Evolutionary conservation across 2,113 vertebrate species (phyloP), one percentile per base, ranked within the genome.

Genomic region (Coptodon bakossiorum): DNA sequence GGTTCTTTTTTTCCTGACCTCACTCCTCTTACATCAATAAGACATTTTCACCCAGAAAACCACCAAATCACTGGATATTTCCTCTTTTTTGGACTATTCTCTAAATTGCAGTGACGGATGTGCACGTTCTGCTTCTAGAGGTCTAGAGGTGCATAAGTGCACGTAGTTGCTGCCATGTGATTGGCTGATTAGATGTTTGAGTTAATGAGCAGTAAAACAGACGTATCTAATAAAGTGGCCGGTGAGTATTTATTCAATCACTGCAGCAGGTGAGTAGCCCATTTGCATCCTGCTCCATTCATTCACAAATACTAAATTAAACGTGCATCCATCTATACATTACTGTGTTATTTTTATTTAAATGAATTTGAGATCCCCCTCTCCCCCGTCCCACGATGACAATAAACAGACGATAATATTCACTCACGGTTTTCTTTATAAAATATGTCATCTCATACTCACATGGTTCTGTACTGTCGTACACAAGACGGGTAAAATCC

Each of bases 341-440:
- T n/a, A 31, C 29, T 34, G 45, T 78, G 9, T 50, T 78, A 52
- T 78, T 31, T 52, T 19, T 52, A 78, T 27, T 78, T 48, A 78
- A 76, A 76, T 50, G 24, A 31, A 76, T 76, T 52, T 3, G 16
- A 78, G 16, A 78, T 78, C 9, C 17, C 24, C 27, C 71, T 19
- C 34, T 34, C 17, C 24, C 43, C 27, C 6, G 6, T 50, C 73
- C 73, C 73, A 4, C 12, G 2, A 79, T 34, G 45, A 90, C 22
- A 89, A 92, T 12, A 80, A 87, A 80, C 38, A 89, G 16, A 54
- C 61, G 9, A 73, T 8, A 4, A 43, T 63, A 66, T 66, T 91
- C 85, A 84, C 85, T 88, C 86, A 86, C 91, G 82, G 57, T 88
- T 94, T 94, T 92, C 86, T 96, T 96, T 96, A 95, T 96, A 95